A percentile compares a stretch with the other conserved stretches of the same genome.
Evolutionary conservation across 2,797 vertebrate genomes (phyloP).

Genomic region (Sparidentex hasta): DNA sequence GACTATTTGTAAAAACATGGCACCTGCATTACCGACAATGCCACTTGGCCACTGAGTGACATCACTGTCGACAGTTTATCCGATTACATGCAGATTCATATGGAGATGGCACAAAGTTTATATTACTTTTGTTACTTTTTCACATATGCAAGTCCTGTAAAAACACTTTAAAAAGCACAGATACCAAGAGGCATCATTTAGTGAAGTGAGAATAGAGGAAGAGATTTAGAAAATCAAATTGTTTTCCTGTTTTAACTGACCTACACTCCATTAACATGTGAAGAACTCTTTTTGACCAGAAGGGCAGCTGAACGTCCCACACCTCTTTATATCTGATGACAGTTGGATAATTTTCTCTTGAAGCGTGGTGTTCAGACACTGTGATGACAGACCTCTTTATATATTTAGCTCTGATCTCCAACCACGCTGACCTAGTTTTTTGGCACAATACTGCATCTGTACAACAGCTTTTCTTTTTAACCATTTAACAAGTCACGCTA

Average conservation of each 20-base stretch:
- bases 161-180: too few species aligned
- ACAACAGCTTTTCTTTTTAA: background rate
- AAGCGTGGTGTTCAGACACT: background rate
- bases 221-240: background rate
- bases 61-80: too few species aligned
- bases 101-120: too few species aligned
- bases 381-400: background rate
- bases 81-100: too few species aligned
- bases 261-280: background rate
- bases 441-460: background rate
- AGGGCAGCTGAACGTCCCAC: slow-evolving; percentile 22
- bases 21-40: too few species aligned
- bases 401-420: background rate
- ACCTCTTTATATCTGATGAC: background rate
- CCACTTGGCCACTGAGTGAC: too few species aligned
- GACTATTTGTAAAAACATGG: too few species aligned
- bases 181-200: background rate
- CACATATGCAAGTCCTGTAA: too few species aligned
- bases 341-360: slow-evolving; percentile 12
- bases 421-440: slow-evolving; percentile 11
- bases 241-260: background rate
- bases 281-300: background rate
- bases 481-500: background rate
- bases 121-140: too few species aligned
- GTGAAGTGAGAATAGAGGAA: background rate